Evolutionary conservation across 92 coral and sea anemone genomes (phyloP).

Genomic region (Siderastrea siderea): DNA sequence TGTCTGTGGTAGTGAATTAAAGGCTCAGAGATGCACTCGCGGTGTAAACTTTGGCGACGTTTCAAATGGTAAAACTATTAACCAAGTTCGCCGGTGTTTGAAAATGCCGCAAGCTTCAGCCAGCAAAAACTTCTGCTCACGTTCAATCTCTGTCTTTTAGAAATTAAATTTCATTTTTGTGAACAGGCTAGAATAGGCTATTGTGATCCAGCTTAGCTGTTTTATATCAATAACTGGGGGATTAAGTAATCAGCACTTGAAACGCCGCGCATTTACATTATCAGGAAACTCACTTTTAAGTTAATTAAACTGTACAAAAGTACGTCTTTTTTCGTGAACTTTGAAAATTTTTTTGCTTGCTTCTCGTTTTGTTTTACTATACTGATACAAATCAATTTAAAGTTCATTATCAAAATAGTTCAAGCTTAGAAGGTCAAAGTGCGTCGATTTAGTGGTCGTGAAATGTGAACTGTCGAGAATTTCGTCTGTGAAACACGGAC

Average conservation of each 20-base stretch:
- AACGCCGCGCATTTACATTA: not conserved
- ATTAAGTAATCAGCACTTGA: conserved; percentile 13
- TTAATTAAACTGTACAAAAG: conserved; percentile 9
- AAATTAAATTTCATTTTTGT: too few relatives aligned
- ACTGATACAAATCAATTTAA: not conserved
- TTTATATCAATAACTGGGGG: not conserved
- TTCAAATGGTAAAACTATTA: too few relatives aligned
- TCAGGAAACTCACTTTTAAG: conserved; percentile 4
- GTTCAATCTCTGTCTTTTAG: too few relatives aligned
- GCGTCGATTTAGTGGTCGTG: not conserved
- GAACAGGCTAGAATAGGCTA: too few relatives aligned
- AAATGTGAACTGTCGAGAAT: conserved; percentile 1
- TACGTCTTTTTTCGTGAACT: not conserved
- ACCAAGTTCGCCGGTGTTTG: too few relatives aligned
- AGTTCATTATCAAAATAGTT: not conserved
- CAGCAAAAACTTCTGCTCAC: too few relatives aligned
- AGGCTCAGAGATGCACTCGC: too few relatives aligned
- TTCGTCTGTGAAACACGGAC: not conserved
- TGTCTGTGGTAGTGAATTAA: too few relatives aligned
- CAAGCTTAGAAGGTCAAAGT: conserved; percentile 8
- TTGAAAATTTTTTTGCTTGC: not conserved
- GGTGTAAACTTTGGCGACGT: too few relatives aligned
- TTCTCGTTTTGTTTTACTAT: not conserved
- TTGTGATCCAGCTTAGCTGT: not conserved
- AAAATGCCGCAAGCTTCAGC: too few relatives aligned